A percentile compares a stretch with the other conserved stretches of the same genome.
phyloP scores from a whole-genome alignment of 2,888 invertebrate genomes.

The Smittia sp. region DNA sequence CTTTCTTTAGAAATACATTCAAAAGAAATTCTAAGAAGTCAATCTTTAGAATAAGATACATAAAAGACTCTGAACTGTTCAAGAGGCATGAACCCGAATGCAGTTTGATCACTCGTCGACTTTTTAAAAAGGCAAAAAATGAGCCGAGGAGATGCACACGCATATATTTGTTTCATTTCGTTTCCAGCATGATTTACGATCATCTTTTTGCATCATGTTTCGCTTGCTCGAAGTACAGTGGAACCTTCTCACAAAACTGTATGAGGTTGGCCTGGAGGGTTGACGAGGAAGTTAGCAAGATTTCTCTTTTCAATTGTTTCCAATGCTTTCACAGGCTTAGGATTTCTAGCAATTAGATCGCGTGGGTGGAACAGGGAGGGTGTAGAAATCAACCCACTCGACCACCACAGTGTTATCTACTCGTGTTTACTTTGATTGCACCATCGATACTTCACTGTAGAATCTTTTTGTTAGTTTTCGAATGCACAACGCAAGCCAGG shows the following conservation, averaged over 20 bases:
- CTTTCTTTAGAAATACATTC: conserved; percentile 35
- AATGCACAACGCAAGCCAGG: not conserved
- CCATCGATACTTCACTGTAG: not conserved
- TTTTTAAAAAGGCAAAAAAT: not conserved
- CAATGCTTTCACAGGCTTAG: no score
- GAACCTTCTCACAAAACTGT: no score
- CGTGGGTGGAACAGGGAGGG: no score
- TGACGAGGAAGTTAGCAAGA: no score
- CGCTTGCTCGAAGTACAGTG: not conserved
- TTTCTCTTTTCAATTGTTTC: no score
- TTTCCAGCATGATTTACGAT: conserved; percentile 37
- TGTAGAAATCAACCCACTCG: no score
- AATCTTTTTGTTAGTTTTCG: not conserved
- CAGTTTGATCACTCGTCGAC: conserved; percentile 22
- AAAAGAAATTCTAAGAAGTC: conserved; percentile 39
- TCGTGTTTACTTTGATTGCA: no score
- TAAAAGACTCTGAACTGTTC: conserved; percentile 37
- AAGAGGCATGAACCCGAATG: conserved; percentile 33
- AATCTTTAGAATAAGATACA: conserved; percentile 38
- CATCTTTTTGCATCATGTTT: conserved; percentile 29
- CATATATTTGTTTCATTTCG: conserved; percentile 24
- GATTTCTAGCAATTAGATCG: no score
- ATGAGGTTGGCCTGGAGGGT: no score
- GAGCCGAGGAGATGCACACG: not conserved
- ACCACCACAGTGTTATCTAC: no score